phyloP scores from a whole-genome alignment of 2,797 vertebrate species.

The Phataginus tricuspis region DNA sequence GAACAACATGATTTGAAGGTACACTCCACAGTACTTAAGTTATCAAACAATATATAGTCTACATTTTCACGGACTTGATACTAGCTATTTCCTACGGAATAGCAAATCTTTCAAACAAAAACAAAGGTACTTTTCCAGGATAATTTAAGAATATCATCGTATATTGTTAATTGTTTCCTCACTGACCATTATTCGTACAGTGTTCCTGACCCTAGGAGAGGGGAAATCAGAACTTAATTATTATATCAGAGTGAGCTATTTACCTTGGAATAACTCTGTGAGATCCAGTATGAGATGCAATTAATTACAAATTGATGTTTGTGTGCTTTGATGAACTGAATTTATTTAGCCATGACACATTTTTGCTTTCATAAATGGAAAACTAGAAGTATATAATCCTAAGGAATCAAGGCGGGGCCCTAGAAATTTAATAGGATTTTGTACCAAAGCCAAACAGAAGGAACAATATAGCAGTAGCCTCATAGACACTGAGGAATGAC shows the following conservation, averaged over 20 bases:
- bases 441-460: background rate
- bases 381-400: constrained; percentile 31
- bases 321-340: background rate
- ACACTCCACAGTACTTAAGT: background rate
- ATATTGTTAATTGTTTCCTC: constrained; percentile 37
- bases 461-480: too few species aligned
- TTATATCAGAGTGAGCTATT: constrained; percentile 22
- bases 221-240: constrained; percentile 32
- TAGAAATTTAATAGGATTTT: constrained; percentile 29
- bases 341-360: constrained; percentile 25
- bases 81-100: background rate
- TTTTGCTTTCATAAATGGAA: constrained; percentile 29
- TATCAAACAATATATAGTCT: background rate
- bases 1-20: background rate
- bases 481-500: too few species aligned
- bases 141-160: background rate
- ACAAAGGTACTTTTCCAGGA: background rate
- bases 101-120: background rate
- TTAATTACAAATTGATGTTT: constrained; percentile 34
- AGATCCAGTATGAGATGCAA: background rate
- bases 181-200: background rate
- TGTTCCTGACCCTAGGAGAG: background rate
- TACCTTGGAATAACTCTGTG: background rate
- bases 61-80: background rate
- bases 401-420: constrained; percentile 4